Evolutionary conservation across 2,113 vertebrate genomes (phyloP), one percentile per base, ranked within the genome.

Genomic region (Procavia capensis): DNA sequence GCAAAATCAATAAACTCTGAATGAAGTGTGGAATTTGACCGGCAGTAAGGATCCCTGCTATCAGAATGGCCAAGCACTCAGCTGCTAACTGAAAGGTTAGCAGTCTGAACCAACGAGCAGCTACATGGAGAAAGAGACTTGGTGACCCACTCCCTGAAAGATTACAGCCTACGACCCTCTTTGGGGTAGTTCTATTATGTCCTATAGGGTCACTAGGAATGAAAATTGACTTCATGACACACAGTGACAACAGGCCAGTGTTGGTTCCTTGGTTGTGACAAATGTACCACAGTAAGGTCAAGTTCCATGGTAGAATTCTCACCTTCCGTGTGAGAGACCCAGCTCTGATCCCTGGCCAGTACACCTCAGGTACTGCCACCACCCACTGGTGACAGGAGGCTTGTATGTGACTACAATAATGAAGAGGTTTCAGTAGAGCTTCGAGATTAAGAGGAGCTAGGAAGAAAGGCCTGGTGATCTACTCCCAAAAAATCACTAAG

Each of bases 241-340:
- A 39, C 70, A 39, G 11, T n/a, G 36, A 36, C 36, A 72, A 22
- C 0, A 19, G 24, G 13, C 70, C 22, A 0, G 2, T 0, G 10
- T 2, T 0, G 20, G 25, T 1, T 20, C 45, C 43, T 64, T 0
- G 3, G 1, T 10, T 9, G 54, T 43, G 19, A 54, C 19, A 9
- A 13, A 41, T 1, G 45, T 0, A 0, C 36, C 43, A 3, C 20
- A 22, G 36, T 24, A 39, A 72, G 22, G 17, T 29, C 39, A 39
- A 24, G 4, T 72, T 72, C 70, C 6, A 36, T 39, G 70, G 19
- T 72, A 24, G 20, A 39, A 72, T 22, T 39, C 70, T 24, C 9
- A 11, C 68, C n/a, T 22, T 70, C 70, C 70, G 24, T 1, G 36
- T 24, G 70, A 19, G 61, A 14, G 70, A 72, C 70, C 8, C 7